Evolutionary conservation across 2,113 vertebrate genomes (phyloP).

Genomic region (Martes martes): DNA sequence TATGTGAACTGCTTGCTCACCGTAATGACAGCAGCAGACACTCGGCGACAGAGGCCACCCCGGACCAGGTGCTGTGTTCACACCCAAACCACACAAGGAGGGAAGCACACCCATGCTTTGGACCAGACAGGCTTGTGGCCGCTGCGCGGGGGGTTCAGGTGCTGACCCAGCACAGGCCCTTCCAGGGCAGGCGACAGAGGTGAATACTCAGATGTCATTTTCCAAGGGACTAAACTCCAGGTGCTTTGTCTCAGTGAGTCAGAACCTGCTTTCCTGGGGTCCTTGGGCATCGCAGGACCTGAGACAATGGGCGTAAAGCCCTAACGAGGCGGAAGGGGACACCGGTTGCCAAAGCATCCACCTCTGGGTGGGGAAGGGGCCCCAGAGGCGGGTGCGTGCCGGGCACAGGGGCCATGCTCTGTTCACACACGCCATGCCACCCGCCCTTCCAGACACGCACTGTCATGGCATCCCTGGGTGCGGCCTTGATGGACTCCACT

Average conservation of each 20-base stretch:
- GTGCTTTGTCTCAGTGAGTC: rapidly evolving
- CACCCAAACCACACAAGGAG: rapidly evolving
- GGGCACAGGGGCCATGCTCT: too few species aligned
- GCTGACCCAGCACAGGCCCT: neutral
- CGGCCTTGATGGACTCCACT: rapidly evolving
- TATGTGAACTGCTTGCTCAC: rapidly evolving
- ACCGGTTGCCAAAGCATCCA: rapidly evolving
- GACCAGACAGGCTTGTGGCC: rapidly evolving
- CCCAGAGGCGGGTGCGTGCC: rapidly evolving
- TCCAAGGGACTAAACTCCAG: neutral
- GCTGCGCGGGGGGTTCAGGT: rapidly evolving
- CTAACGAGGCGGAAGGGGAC: neutral
- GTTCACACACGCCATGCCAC: too few species aligned
- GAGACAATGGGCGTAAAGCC: neutral
- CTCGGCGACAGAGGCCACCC: neutral
- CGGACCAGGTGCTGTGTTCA: rapidly evolving
- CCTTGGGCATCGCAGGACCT: rapidly evolving
- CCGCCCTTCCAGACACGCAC: neutral
- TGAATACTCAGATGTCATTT: rapidly evolving
- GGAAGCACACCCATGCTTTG: rapidly evolving
- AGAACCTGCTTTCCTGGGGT: rapidly evolving
- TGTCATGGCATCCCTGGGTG: neutral
- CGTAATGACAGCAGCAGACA: too few species aligned
- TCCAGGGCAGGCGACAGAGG: rapidly evolving
- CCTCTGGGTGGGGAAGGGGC: neutral